Percentiles rank a stretch among this genome's conserved stretches.
Evolutionary conservation across 2,797 vertebrate species (phyloP).

Genomic region (Gambelia wislizenii): DNA sequence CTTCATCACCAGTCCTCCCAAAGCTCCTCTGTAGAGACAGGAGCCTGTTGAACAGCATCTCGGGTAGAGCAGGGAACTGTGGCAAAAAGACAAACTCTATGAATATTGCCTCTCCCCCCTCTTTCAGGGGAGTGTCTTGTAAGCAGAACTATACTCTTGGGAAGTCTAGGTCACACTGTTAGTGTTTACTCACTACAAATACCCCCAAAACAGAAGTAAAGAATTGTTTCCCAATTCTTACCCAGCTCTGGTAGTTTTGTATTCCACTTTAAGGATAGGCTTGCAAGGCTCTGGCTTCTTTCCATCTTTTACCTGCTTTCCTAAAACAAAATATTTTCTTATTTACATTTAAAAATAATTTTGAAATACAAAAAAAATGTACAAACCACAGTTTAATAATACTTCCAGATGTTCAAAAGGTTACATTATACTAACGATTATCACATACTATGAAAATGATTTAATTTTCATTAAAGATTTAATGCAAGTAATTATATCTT

Average conservation of each 20-base stretch:
- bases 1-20: not conserved
- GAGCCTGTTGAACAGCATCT: not conserved
- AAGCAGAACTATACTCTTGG: not conserved
- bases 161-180: not conserved
- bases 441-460: not conserved
- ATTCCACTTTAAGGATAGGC: conserved; percentile 99
- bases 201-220: not conserved
- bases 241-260: conserved; percentile 96
- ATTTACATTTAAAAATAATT: conserved; percentile 70
- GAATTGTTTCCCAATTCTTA: conserved; percentile 73
- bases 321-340: conserved; percentile 83
- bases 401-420: conserved; percentile 8
- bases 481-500: not conserved
- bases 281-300: conserved; percentile 99
- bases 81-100: not conserved
- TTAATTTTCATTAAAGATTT: not conserved
- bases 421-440: not conserved
- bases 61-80: too few species aligned
- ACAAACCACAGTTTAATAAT: not conserved
- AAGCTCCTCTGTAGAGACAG: not conserved
- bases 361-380: conserved; percentile 43
- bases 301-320: conserved; percentile 98
- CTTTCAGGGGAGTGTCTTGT: not conserved
- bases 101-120: not conserved
- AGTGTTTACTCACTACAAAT: not conserved